A percentile compares a stretch with the other conserved stretches of the same genome.
phyloP scores from a whole-genome alignment of 2,113 vertebrate genomes.

The Sturnus vulgaris region DNA sequence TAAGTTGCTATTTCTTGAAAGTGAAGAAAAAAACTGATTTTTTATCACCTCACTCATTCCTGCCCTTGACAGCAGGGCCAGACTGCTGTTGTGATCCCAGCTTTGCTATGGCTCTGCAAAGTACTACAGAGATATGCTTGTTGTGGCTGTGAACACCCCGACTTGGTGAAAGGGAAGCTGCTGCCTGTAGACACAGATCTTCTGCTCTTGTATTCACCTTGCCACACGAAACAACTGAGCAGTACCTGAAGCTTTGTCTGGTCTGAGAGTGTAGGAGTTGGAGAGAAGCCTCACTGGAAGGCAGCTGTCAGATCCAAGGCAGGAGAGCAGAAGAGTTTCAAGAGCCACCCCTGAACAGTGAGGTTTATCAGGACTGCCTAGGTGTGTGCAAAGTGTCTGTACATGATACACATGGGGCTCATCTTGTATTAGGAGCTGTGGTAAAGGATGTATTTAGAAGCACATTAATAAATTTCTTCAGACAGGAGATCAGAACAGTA shows the following conservation, averaged over 20 bases:
- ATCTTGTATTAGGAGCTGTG: background rate
- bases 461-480: background rate
- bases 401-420: rapidly evolving
- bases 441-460: background rate
- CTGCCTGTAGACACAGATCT: background rate
- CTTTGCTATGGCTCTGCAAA: background rate
- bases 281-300: background rate
- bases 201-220: background rate
- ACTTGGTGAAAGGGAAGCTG: background rate
- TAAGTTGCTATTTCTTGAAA: background rate
- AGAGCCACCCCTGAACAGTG: background rate
- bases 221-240: background rate
- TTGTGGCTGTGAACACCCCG: background rate
- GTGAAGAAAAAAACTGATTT: background rate
- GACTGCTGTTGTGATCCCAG: background rate
- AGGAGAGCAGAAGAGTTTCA: background rate
- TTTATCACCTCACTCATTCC: background rate
- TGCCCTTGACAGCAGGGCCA: background rate
- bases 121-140: background rate
- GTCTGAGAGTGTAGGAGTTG: background rate
- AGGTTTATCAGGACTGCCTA: background rate
- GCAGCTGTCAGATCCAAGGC: background rate
- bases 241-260: background rate
- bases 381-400: background rate
- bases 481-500: background rate